These are phyloP conservation scores for Henicopernis longicauda DNA, from an alignment of 2,113 vertebrate species.

Conservation along the genomic window DNA sequence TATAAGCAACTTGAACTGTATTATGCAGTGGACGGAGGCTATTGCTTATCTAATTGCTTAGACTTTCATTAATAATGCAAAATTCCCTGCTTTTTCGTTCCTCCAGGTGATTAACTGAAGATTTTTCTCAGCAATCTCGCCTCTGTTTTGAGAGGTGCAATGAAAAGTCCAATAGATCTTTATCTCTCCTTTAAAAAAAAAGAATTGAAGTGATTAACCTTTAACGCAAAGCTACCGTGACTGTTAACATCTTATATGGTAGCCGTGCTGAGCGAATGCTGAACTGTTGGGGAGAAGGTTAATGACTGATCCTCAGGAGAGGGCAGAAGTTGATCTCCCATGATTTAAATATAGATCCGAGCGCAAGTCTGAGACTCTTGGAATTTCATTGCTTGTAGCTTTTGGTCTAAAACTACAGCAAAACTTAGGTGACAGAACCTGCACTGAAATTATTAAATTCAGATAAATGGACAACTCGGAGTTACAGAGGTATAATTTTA, in stretches of 20 bases:
- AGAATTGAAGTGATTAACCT: conserved; percentile 41
- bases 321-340: background rate
- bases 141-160: conserved; percentile 32
- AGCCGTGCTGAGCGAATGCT: background rate
- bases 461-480: background rate
- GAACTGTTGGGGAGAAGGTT: conserved; percentile 31
- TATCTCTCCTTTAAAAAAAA: background rate
- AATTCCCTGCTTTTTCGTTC: conserved; percentile 17
- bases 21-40: background rate
- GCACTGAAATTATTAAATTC: background rate
- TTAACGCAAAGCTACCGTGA: background rate
- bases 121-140: background rate
- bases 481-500: background rate
- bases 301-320: conserved; percentile 28
- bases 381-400: background rate
- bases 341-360: background rate
- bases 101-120: conserved; percentile 47
- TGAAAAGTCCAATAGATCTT: conserved; percentile 24
- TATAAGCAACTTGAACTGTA: conserved; percentile 7
- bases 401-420: background rate
- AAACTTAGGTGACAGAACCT: background rate
- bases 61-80: conserved; percentile 54
- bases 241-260: background rate
- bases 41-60: conserved; percentile 30
- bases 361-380: background rate